These are phyloP conservation scores for Vidua chalybeata DNA, from an alignment of 2,113 vertebrate species.

Conservation along the genomic window DNA sequence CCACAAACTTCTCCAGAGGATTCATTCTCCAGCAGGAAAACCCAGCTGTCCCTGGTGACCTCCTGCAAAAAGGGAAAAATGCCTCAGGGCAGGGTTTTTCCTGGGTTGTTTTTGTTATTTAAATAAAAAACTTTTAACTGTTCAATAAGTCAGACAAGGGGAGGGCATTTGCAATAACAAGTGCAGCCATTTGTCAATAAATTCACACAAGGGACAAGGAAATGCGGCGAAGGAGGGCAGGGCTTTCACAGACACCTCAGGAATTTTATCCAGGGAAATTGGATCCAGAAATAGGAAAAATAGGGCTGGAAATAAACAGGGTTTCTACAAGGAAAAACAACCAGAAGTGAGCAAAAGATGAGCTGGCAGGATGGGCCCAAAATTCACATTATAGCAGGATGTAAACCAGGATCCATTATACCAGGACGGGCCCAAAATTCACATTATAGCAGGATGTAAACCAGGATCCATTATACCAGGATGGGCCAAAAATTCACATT, in stretches of 20 bases:
- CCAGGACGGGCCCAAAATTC: no score
- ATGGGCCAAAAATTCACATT: neutral
- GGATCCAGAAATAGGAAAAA: neutral
- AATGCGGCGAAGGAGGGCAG: neutral
- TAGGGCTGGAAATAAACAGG: fast-evolving
- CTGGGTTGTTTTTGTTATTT: neutral
- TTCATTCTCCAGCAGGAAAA: neutral
- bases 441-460: no score
- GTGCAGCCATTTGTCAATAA: neutral
- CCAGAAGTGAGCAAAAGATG: neutral
- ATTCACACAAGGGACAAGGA: neutral
- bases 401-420: neutral
- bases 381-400: neutral
- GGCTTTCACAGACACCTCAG: neutral
- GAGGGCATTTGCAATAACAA: neutral
- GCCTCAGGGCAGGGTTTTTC: neutral
- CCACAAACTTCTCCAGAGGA: neutral
- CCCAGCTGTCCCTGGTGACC: neutral
- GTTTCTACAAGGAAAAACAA: neutral
- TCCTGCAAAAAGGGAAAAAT: conserved; percentile 13
- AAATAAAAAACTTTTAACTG: neutral
- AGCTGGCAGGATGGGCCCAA: neutral
- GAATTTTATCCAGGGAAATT: neutral
- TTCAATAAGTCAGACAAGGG: neutral
- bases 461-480: no score